Percentiles rank a stretch among this genome's conserved stretches.
These are phyloP conservation scores for Bucco capensis DNA, from an alignment of 2,113 vertebrate species.

Conservation along the genomic window DNA sequence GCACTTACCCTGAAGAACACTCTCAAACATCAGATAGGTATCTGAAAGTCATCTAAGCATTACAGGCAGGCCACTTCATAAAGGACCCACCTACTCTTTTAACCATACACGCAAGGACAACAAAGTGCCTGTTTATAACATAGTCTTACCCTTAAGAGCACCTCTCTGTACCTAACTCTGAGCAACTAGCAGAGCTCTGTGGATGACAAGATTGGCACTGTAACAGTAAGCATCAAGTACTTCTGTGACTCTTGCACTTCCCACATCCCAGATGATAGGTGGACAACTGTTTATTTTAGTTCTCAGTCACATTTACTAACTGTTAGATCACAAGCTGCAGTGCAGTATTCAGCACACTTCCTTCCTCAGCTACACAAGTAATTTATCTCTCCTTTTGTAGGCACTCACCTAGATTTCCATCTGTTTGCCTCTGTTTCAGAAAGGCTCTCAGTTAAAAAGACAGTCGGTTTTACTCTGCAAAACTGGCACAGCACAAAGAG, in stretches of 20 bases:
- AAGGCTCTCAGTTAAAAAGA: slow-evolving; percentile 31
- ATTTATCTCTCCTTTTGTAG: neutral
- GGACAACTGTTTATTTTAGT: slow-evolving; percentile 2
- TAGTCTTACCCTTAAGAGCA: neutral
- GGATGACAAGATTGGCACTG: neutral
- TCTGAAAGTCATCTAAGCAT: neutral
- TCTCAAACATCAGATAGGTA: neutral
- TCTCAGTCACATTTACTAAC: neutral
- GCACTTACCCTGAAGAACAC: neutral
- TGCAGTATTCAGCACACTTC: neutral
- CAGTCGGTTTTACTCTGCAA: neutral
- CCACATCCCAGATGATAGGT: neutral
- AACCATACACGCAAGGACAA: neutral
- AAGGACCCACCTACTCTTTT: neutral
- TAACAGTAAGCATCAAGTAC: neutral
- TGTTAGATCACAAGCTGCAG: neutral
- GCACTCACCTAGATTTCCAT: slow-evolving; percentile 52
- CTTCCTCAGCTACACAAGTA: neutral
- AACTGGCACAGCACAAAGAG: slow-evolving; percentile 34
- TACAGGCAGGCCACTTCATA: neutral
- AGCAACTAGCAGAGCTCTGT: neutral
- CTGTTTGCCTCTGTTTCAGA: slow-evolving; percentile 51
- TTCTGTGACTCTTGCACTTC: slow-evolving; percentile 12
- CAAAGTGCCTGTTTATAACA: neutral
- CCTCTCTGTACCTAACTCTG: neutral